phyloP scores from a whole-genome alignment of 2,113 vertebrate species.

The Hemiscyllium ocellatum region DNA sequence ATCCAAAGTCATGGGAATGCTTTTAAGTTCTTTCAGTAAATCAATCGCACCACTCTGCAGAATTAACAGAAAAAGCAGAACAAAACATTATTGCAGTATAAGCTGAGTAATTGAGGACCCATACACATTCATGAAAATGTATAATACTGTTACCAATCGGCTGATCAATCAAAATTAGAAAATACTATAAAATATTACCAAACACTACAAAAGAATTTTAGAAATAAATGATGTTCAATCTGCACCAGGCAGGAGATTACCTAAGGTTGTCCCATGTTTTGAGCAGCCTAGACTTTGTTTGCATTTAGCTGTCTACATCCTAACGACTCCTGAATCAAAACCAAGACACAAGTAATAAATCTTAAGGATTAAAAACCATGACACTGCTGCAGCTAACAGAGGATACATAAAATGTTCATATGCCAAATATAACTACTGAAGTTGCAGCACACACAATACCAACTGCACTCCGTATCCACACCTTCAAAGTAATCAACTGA shows the following conservation, averaged over 20 bases:
- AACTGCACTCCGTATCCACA: neutral
- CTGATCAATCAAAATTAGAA: neutral
- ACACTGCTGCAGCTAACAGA: neutral
- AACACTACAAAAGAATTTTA: neutral
- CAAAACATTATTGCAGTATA: neutral
- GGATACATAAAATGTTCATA: neutral
- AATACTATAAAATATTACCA: neutral
- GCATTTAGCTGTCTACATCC: neutral
- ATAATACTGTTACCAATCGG: neutral
- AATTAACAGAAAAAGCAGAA: slow-evolving; percentile 15
- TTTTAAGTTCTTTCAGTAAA: slow-evolving; percentile 80
- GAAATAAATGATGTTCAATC: neutral
- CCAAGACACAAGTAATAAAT: neutral
- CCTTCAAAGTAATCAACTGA: neutral
- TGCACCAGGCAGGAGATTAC: neutral
- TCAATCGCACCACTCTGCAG: slow-evolving; percentile 84
- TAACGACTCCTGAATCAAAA: neutral
- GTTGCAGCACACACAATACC: neutral
- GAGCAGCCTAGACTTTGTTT: neutral
- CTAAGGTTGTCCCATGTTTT: neutral
- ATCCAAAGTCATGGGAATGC: slow-evolving; percentile 80
- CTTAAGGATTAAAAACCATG: neutral
- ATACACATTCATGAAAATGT: neutral
- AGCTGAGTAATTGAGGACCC: neutral
- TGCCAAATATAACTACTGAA: neutral